phyloP scores from a whole-genome alignment of 2,888 invertebrate species.

The Aleiodes testaceus region DNA sequence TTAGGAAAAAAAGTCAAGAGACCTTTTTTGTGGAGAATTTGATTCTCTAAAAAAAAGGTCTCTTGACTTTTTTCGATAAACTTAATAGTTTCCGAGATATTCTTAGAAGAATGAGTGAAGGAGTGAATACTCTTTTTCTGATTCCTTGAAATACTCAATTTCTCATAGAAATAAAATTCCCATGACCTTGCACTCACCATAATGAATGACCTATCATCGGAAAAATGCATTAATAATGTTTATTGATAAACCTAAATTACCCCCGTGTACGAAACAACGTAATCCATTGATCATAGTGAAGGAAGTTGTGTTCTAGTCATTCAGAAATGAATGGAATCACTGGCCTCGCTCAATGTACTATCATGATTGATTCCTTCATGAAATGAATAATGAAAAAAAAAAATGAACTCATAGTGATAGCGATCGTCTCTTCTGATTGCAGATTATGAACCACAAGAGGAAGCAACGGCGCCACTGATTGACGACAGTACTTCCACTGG shows the following conservation, averaged over 20 bases:
- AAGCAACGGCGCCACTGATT: constrained; percentile 50
- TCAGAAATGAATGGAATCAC: constrained; percentile 16
- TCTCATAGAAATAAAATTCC: background rate
- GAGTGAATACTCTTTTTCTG: background rate
- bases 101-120: background rate
- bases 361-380: constrained; percentile 23
- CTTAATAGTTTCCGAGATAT: too few species aligned
- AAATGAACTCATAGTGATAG: constrained; percentile 13
- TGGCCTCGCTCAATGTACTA: background rate
- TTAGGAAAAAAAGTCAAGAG: background rate
- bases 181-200: background rate
- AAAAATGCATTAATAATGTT: background rate
- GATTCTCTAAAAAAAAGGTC: too few species aligned
- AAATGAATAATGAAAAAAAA: background rate
- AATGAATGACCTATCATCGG: background rate
- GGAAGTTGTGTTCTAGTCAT: constrained; percentile 8
- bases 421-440: constrained; percentile 36
- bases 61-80: too few species aligned
- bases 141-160: background rate
- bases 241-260: constrained; percentile 2
- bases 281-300: constrained; percentile 21
- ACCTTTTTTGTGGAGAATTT: too few species aligned
- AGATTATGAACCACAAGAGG: constrained; percentile 58
- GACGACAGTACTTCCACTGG: constrained; percentile 56
- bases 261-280: background rate